Percentiles rank a stretch among this genome's conserved stretches.
These are phyloP conservation scores for Thalassophryne amazonica DNA, from an alignment of 2,797 vertebrate species.

Conservation along the genomic window DNA sequence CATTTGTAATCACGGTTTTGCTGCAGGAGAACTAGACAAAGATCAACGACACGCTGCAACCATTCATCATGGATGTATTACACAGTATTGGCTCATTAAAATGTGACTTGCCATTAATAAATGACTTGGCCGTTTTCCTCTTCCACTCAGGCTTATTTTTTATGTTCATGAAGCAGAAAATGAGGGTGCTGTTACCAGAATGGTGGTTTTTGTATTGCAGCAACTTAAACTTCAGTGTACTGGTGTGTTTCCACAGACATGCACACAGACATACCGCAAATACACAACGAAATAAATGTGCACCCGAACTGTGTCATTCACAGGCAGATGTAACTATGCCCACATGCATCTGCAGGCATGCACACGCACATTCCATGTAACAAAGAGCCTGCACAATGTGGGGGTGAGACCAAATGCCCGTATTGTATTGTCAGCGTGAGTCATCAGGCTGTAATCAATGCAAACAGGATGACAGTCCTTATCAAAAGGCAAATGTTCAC, in stretches of 20 bases:
- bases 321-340: slow-evolving; percentile 26
- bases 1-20: slow-evolving; percentile 18
- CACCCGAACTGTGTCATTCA: slow-evolving; percentile 32
- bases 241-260: slow-evolving; percentile 57
- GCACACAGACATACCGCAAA: slow-evolving; percentile 28
- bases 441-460: slow-evolving; percentile 81
- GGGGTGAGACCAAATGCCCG: slow-evolving; percentile 69
- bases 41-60: slow-evolving; percentile 40
- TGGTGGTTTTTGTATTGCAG: slow-evolving; percentile 49
- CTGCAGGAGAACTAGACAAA: slow-evolving; percentile 46
- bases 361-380: slow-evolving; percentile 68
- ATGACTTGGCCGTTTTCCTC: slow-evolving; percentile 55
- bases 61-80: slow-evolving; percentile 60
- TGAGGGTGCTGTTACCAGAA: slow-evolving; percentile 58
- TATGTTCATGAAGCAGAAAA: slow-evolving; percentile 69
- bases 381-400: slow-evolving; percentile 76
- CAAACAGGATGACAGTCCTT: slow-evolving; percentile 77
- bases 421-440: slow-evolving; percentile 75
- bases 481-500: slow-evolving; percentile 77
- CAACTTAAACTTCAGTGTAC: slow-evolving; percentile 53
- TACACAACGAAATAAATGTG: slow-evolving; percentile 48
- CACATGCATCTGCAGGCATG: slow-evolving; percentile 11
- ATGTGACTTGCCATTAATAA: slow-evolving; percentile 64
- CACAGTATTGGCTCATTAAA: slow-evolving; percentile 64
- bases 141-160: slow-evolving; percentile 50